phyloP scores from a whole-genome alignment of 1,140 invertebrate genomes.

The Lerema accius region DNA sequence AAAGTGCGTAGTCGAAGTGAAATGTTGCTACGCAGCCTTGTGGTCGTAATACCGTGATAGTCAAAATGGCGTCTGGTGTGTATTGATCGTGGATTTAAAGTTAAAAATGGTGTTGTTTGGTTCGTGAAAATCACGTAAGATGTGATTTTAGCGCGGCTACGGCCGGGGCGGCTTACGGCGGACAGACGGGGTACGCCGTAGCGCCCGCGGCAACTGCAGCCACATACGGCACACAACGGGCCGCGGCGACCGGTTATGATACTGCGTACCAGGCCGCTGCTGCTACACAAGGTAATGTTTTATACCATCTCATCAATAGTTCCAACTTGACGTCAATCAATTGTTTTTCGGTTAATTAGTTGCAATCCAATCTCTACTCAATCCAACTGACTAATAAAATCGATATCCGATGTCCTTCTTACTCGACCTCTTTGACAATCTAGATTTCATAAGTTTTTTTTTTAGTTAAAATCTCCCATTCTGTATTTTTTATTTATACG shows the following conservation, averaged over 20 bases:
- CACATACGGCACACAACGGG: constrained; percentile 89
- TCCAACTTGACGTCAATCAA: background rate
- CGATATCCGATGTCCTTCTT: background rate
- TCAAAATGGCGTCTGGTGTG: constrained; percentile 75
- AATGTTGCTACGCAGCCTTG: constrained; percentile 55
- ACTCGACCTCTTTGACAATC: background rate
- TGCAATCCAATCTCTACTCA: background rate
- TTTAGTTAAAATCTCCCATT: background rate
- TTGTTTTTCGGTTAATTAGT: background rate
- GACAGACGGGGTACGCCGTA: constrained; percentile 92
- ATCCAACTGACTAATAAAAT: background rate
- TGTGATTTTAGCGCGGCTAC: constrained; percentile 82
- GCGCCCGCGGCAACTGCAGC: constrained; percentile 89
- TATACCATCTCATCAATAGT: background rate
- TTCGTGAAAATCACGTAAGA: constrained; percentile 36
- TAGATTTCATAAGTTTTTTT: background rate
- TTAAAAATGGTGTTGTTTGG: constrained; percentile 35
- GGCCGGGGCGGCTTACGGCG: constrained; percentile 89
- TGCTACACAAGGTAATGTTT: constrained; percentile 86
- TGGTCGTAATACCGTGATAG: constrained; percentile 65
- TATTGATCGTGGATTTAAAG: constrained; percentile 68
- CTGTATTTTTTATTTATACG: background rate
- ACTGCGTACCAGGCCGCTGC: constrained; percentile 89
- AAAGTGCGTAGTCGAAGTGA: constrained; percentile 38
- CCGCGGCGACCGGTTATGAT: constrained; percentile 89